Base-by-base conservation (phyloP, 92 coral and sea anemone genomes). In the Virgularia gustaviana region DNA sequence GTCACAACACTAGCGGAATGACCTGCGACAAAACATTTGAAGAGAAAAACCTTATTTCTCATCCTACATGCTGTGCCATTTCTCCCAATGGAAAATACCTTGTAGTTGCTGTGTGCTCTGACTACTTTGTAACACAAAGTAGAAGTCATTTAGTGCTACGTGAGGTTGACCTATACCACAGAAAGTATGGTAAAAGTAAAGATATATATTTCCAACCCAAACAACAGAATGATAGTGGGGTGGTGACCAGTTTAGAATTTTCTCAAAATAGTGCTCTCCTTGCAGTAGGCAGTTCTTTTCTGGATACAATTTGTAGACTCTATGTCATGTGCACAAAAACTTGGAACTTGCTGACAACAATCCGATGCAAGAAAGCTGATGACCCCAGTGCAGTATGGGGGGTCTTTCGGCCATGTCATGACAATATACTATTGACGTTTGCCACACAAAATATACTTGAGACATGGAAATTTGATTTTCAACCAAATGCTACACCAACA, bases 41-140 rank as follows among this genome's bases (percentile, higher is more conserved):
- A 27, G 34, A 27, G 49, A n/a, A 35, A n/a, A 44, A 27, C 22
- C 41, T 52, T 4, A 12, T 11, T 5, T 43, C 57, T 8, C 73
- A 66, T 66, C 37, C 57, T 24, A 66, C 73, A 4, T 66, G 73
- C 33, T 66, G 73, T 29, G 47, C 73, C 36, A 1, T 66, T 66
- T 43, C 73, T 25, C 73, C 73, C 43, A 31, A 66, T 66, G 73
- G 57, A 66, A 66, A 66, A 30, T 66, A 41, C 37, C 19, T 66
- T 20, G 73, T 66, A 29, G 11, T 66, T 6, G 57, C 54, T 29
- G 36, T 66, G 25, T 66, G 73, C 47, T 66, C 57, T 24, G 22
- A 66, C 25, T 66, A 20, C 11, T 66, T 66, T n/a, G 31, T 42
- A 9, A 30, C 19, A 44, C n/a, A 57, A 29, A 13, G 9, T 44